Evolutionary conservation across 2,113 vertebrate genomes (phyloP).

Genomic region (Forbesichthys papilliferus): DNA sequence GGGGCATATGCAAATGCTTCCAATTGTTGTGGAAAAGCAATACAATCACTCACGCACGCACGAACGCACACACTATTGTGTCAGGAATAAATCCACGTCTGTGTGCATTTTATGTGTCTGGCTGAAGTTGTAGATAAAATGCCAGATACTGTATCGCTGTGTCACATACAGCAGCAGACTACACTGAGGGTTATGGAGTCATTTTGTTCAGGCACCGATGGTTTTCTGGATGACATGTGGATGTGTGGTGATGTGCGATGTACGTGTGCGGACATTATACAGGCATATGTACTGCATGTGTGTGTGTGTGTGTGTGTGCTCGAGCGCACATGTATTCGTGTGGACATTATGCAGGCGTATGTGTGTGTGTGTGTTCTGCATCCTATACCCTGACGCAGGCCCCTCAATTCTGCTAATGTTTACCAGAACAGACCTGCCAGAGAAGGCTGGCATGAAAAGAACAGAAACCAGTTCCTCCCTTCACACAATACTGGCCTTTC

Average conservation of each 20-base stretch:
- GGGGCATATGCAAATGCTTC: constrained; percentile 28
- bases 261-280: background rate
- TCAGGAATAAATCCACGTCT: constrained; percentile 27
- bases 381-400: constrained; percentile 69
- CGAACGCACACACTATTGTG: constrained; percentile 23
- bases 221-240: background rate
- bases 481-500: constrained; percentile 34
- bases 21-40: constrained; percentile 45
- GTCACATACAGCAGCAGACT: constrained; percentile 20
- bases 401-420: constrained; percentile 71
- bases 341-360: background rate
- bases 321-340: background rate
- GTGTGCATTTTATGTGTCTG: constrained; percentile 48
- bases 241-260: background rate
- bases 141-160: constrained; percentile 9
- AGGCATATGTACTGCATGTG: background rate
- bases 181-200: constrained; percentile 5
- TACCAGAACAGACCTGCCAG: constrained; percentile 72
- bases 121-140: constrained; percentile 16
- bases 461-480: constrained; percentile 28
- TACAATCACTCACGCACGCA: background rate
- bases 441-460: constrained; percentile 45
- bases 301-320: constrained; percentile 8
- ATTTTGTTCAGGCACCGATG: background rate
- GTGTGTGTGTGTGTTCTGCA: constrained; percentile 14